Evolutionary conservation across 1,140 invertebrate species (phyloP), one percentile per base, ranked within the genome.

Genomic region (Ips typographus): DNA sequence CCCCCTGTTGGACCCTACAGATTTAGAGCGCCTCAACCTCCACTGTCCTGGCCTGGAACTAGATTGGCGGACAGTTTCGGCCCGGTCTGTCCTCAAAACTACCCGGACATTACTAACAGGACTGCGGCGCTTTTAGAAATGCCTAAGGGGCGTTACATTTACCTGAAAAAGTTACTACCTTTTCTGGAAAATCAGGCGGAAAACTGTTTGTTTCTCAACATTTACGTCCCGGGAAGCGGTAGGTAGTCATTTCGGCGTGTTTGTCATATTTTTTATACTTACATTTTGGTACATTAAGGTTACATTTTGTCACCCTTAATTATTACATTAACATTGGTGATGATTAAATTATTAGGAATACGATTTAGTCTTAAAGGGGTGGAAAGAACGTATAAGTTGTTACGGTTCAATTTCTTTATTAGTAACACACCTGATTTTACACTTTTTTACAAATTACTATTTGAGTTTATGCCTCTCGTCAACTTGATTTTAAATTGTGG

Each of bases 181-280:
- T 82, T 88, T 73, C 82, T 95, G 41, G 83, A 83, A 70, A 91
- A 94, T 76, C 91, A 94, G 80, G 91, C 87, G 81, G 94, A 96
- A 82, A 93, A 96, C 82, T 96, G 94, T 80, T 86, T 96, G 51
- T 91, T 90, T 79, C 85, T 96, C 71, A 96, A 96, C 79, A 88
- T 96, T 62, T 95, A 93, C 78, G 91, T 93, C 65, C 93, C 93
- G 66, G 89, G 88, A 81, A 90, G 88, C 82, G 90, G 90, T 92
- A 76, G 87, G 88, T 83, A 44, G 22, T 8, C 22, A 22, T 22
- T 22, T 22, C 22, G 22, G 22, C 22, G 22, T 22, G 22, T 22
- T 22, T 22, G 22, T 22, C 22, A 22, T 22, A 22, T 22, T 22
- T 22, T 22, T 22, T 22, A 0, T 22, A 22, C 22, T 22, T 22